Conservation (phyloP, 1,140 invertebrate species). For the Bombus turneri region DNA sequence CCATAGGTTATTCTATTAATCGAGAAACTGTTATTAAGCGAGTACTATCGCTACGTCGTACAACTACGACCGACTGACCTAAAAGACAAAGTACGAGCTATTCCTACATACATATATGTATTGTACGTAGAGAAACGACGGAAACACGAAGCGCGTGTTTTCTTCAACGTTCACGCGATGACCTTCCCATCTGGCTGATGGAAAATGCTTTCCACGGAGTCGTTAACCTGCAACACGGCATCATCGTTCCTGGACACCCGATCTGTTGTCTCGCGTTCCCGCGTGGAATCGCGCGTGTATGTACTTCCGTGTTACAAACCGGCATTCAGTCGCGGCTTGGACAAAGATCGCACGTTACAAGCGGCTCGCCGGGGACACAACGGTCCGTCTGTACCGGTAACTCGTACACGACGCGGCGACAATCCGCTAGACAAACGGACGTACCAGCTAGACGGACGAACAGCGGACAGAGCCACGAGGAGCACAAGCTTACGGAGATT, state of each 20-base stretch:
- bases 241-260: conserved; percentile 68
- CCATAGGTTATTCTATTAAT: conserved; percentile 14
- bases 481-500: not conserved
- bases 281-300: conserved; percentile 37
- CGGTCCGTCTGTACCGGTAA: conserved; percentile 68
- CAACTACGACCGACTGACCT: not conserved
- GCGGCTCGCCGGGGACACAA: conserved; percentile 58
- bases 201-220: conserved; percentile 63
- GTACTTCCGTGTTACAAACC: conserved; percentile 73
- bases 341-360: conserved; percentile 56
- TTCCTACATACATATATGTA: not conserved
- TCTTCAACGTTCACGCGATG: conserved; percentile 8
- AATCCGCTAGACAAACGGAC: conserved; percentile 64
- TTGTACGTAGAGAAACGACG: not conserved
- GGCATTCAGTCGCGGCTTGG: conserved; percentile 58
- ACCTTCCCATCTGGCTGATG: conserved; percentile 38
- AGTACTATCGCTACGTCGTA: not conserved
- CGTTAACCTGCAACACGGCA: conserved; percentile 64
- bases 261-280: conserved; percentile 64
- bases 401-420: conserved; percentile 64
- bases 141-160: not conserved
- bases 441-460: conserved; percentile 45
- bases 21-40: not conserved
- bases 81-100: not conserved
- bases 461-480: not conserved